Evolutionary conservation across 2,888 invertebrate species (phyloP), one percentile per base, ranked within the genome.

Genomic region (Diogma glabrata): DNA sequence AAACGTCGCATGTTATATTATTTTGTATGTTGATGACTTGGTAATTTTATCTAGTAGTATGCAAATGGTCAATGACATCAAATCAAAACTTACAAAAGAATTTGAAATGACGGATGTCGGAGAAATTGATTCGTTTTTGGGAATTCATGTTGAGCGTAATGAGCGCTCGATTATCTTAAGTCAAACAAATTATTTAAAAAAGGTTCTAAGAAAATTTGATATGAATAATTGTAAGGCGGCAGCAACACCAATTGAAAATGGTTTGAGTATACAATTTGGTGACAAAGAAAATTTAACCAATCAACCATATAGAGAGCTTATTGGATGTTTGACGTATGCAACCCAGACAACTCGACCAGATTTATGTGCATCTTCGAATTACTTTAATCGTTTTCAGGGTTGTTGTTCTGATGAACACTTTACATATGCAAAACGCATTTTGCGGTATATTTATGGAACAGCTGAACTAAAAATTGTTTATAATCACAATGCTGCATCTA

Each of bases 311-410:
- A 20, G 47, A n/a, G 22, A n/a, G n/a, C n/a, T n/a, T n/a, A n/a
- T n/a, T n/a, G n/a, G n/a, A n/a, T n/a, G n/a, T n/a, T n/a, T n/a
- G n/a, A n/a, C n/a, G n/a, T n/a, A n/a, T n/a, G 50, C 50, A 22
- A 45, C 47, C 9, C 24, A 20, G 30, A 51, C 50, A 36, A 48
- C 54, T 28, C 45, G 52, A 28, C 48, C 51, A 26, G 53, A 53
- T 48, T 43, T 55, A 16, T 54, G 53, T 53, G 49, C 43, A 28
- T 19, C 53, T 12, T 49, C 51, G 16, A 47, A 40, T 51, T 51
- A 52, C 51, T 52, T 52, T 17, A 53, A 51, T 36, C 50, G 49
- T 43, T 51, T 52, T 49, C 55, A 55, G 48, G 47, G 47, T n/a
- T 52, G 51, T 38, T 43, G 2, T n/a, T 38, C 38, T 40, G 47